These are phyloP conservation scores for Intoshia linei DNA, from an alignment of 1,140 invertebrate genomes.

Conservation along the genomic window DNA sequence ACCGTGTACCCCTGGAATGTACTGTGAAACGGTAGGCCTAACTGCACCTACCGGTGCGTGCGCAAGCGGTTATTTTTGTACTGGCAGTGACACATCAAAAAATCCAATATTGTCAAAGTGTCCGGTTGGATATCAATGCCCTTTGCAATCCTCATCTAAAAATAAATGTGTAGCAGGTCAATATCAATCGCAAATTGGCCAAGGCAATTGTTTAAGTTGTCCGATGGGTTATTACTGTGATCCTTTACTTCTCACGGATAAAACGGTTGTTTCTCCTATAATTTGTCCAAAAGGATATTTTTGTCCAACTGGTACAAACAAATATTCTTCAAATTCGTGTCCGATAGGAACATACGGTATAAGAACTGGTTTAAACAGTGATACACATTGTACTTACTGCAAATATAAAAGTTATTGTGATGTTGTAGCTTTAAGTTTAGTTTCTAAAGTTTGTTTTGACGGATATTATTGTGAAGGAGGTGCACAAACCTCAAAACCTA, in stretches of 20 bases:
- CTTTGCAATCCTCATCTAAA: constrained; percentile 9
- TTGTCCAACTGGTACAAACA: constrained; percentile 10
- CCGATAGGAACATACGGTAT: constrained; percentile 14
- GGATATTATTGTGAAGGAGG: constrained; percentile 15
- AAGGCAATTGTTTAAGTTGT: constrained; percentile 15
- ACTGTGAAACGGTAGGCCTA: constrained; percentile 12
- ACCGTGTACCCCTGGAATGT: constrained; percentile 12
- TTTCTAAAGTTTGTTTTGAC: constrained; percentile 11
- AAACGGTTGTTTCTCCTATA: constrained; percentile 9
- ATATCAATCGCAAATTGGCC: constrained; percentile 13
- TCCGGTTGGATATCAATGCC: too few relatives aligned
- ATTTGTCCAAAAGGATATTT: constrained; percentile 10
- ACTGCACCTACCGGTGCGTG: constrained; percentile 12
- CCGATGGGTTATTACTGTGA: constrained; percentile 18
- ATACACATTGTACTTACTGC: constrained; percentile 13
- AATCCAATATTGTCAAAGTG: too few relatives aligned
- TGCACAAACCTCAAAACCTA: constrained; percentile 11
- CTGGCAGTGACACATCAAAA: too few relatives aligned
- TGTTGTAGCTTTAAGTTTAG: constrained; percentile 9
- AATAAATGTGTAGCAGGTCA: constrained; percentile 10
- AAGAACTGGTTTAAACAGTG: constrained; percentile 9
- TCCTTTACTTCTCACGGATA: too few relatives aligned
- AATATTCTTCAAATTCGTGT: constrained; percentile 13
- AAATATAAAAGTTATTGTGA: constrained; percentile 13
- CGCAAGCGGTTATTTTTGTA: constrained; percentile 13